Conservation (phyloP, 2,888 invertebrate species). For the Lasioglossum malachurum region DNA sequence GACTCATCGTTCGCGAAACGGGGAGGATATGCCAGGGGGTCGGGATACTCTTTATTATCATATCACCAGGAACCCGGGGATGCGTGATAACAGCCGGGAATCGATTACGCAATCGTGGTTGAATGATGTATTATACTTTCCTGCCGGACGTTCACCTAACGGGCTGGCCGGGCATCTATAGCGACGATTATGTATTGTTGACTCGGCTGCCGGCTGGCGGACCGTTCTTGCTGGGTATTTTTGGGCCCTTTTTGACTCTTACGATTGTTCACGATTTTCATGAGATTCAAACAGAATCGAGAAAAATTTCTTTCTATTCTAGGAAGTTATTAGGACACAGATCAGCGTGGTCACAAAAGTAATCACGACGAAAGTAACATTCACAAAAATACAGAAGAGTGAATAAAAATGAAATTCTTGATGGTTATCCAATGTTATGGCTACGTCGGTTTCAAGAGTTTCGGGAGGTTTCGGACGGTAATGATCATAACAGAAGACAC, state of each 20-base stretch:
- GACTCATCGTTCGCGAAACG: conserved; percentile 42
- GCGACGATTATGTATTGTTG: neutral
- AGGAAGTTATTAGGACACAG: neutral
- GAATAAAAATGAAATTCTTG: neutral
- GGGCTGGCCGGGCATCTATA: neutral
- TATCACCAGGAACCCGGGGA: conserved; percentile 20
- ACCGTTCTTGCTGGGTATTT: neutral
- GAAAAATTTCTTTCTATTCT: neutral
- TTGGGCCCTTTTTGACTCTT: too few species aligned
- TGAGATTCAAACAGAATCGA: neutral
- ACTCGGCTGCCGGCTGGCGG: neutral
- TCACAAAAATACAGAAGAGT: neutral
- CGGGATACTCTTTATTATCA: conserved; percentile 36
- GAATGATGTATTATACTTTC: conserved; percentile 8
- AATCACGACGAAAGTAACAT: too few species aligned
- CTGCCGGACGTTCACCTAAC: neutral
- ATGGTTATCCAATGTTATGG: neutral
- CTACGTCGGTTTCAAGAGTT: neutral
- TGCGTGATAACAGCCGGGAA: neutral
- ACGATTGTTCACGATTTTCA: neutral
- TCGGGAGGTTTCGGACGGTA: neutral
- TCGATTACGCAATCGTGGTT: conserved; percentile 39
- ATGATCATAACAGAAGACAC: neutral
- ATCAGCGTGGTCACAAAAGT: too few species aligned
- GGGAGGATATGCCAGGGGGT: neutral